Base-by-base conservation (phyloP, 2,113 vertebrate genomes). In the Brachypodius melanocephalos region DNA sequence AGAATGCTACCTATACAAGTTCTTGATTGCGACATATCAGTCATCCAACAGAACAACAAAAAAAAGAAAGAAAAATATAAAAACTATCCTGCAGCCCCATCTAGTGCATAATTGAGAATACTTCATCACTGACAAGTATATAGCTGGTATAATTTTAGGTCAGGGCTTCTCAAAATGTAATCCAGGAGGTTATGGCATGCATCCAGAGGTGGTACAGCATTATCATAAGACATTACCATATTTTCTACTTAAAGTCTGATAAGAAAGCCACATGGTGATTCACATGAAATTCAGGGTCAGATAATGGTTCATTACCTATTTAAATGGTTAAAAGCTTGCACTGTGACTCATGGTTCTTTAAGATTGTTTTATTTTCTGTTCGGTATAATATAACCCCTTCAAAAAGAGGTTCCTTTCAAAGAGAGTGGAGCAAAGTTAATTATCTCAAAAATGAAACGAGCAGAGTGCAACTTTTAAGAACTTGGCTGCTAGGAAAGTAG, bases 31-130 rank as follows among this genome's bases (percentile, higher is more conserved):
- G 57, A 93, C 14, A 46, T 46, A 26, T 51, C 66, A 73, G 71
- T 51, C 68, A 78, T 12, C 29, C 57, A 93, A 58, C 8, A 3
- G 4, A 21, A 18, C 5, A 69, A 15, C 71, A 82, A 92, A 17
- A n/a, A 77, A 91, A 18, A 10, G 0, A 25, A 55, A 49, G 3
- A 34, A 85, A 57, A 93, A 5, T 16, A 82, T 0, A 93, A 79
- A 95, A 94, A 81, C 36, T 97, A 96, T 96, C 95, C 96, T 97
- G 85, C 86, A 97, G 97, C 97, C 96, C 98, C 97, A 98, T 92
- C 98, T 98, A 97, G 98, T 97, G 98, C 89, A 69, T 94, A 94
- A 93, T 69, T 89, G 83, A 73, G 94, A 94, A 94, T 80, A 96
- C 43, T 95, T 94, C 95, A 96, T 84, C 43, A 89, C 0, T 71